Base-by-base conservation (phyloP, 2,113 vertebrate genomes). In the Hystrix cristata region DNA sequence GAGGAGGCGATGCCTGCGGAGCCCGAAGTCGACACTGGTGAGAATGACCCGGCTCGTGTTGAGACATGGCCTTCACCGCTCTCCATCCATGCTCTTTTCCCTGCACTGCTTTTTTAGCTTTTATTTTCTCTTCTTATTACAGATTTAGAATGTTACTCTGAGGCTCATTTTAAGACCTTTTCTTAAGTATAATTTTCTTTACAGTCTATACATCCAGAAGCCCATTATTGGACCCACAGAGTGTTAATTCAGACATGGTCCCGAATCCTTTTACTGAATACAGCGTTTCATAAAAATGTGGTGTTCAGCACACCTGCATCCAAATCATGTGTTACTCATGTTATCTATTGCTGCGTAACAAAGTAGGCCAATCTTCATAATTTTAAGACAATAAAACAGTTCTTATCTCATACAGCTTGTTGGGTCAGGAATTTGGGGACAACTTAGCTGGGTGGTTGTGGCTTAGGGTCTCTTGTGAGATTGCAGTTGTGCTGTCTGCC, bases 11-110 rank as follows among this genome's bases (percentile, higher is more conserved):
- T 90, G 0, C 0, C 95, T 48, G 92, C 48, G 5, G 95, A 97
- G 53, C 34, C 94, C 55, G 98, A 98, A 55, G 10, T 74, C 8
- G 2, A 69, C 62, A 91, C 97, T 62, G 98, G 99, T 99, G 97
- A 98, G 98, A 85, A 0, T 19, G 34, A 12, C 0, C 51, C 64
- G 27, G 0, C 62, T 10, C 2, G 1, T 6, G 55, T 29, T 27
- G 31, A 21, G 6, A 2, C 8, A 3, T n/a, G 21, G 19, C 9
- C 13, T 9, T 51, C 8, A 8, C 12, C 7, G 65, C 10, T 53
- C 19, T 60, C 87, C 71, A 1, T 5, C 2, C 2, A 16, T 19
- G 18, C 29, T 79, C 71, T 16, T 25, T 51, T 62, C 29, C 46
- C 62, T 18, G n/a, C 9, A 10, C 23, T 21, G 3, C 46, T 92